Conservation (phyloP, 2,113 vertebrate genomes). For the Siphamia tubifer region DNA sequence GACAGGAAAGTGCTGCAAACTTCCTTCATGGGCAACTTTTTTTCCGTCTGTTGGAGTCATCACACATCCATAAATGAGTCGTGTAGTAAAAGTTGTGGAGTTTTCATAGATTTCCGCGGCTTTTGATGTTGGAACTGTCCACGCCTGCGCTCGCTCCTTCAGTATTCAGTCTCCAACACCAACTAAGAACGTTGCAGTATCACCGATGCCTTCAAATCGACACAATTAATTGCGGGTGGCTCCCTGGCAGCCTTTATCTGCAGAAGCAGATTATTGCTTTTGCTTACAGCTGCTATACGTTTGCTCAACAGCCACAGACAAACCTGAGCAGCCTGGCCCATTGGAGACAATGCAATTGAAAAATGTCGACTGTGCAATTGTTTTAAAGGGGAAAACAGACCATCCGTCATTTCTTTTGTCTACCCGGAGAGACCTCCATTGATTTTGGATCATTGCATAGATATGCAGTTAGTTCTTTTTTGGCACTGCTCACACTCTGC, state of each 20-base stretch:
- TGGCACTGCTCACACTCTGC: slow-evolving; percentile 29
- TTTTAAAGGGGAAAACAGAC: slow-evolving; percentile 52
- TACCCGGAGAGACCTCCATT: slow-evolving; percentile 54
- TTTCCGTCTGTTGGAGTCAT: too few species aligned
- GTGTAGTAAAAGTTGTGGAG: too few species aligned
- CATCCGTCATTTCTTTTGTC: slow-evolving; percentile 71
- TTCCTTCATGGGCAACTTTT: too few species aligned
- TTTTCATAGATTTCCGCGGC: too few species aligned
- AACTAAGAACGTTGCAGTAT: not conserved
- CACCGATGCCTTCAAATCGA: slow-evolving; percentile 7
- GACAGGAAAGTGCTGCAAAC: too few species aligned
- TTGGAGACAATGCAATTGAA: slow-evolving; percentile 56
- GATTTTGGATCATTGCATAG: slow-evolving; percentile 69
- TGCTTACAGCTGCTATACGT: slow-evolving; percentile 43
- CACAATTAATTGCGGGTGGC: slow-evolving; percentile 12
- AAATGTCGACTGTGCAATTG: slow-evolving; percentile 57
- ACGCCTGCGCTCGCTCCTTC: not conserved
- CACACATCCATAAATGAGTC: too few species aligned
- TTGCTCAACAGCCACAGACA: slow-evolving; percentile 38
- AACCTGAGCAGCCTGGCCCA: slow-evolving; percentile 3
- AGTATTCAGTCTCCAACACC: not conserved
- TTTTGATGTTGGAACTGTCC: too few species aligned
- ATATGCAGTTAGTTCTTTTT: slow-evolving; percentile 53
- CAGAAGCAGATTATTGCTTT: slow-evolving; percentile 17
- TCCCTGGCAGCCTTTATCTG: slow-evolving; percentile 8